Evolutionary conservation across 2,888 invertebrate genomes (phyloP), one percentile per base, ranked within the genome.

Genomic region (Tinea trinotella): DNA sequence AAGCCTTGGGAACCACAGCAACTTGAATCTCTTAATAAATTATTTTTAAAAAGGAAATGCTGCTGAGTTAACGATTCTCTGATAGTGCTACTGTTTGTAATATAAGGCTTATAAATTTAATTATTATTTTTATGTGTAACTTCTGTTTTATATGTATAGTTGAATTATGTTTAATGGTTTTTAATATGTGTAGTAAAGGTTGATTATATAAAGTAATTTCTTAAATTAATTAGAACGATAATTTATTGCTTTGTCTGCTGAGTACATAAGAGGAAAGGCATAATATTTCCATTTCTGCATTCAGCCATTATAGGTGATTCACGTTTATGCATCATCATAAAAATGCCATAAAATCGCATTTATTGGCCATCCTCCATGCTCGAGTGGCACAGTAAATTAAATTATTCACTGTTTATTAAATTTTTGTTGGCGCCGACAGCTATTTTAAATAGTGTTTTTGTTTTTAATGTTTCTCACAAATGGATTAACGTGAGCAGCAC

Each of bases 241-340:
- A 46, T 4, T 46, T 19, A 7, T 19, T n/a, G 2, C 19, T n/a
- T 13, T 50, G 13, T 49, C 20, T 22, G 49, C 9, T 12, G 17
- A 52, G 35, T 35, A 13, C 34, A 52, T 35, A 34, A 34, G 35
- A 7, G 35, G 52, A 34, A 30, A 34, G 17, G 35, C 52, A 35
- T 24, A 52, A 30, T 52, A 22, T 52, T 52, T 52, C 48, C 53
- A 19, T 34, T 50, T 18, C 56, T 44, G 52, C 56, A 30, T 40
- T 34, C 56, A 44, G 44, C 55, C 56, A 56, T 55, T 56, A 56
- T 56, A 53, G 70, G 68, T 80, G 79, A 83, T 84, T 80, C 76
- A 82, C 74, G 77, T 76, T 80, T 76, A 77, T 82, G 80, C 75
- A 76, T 81, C 82, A 83, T 77, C 81, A 83, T 85, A 84, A 84